Conservation (phyloP, 1,140 invertebrate species). For the Drosophila chauvacae region DNA sequence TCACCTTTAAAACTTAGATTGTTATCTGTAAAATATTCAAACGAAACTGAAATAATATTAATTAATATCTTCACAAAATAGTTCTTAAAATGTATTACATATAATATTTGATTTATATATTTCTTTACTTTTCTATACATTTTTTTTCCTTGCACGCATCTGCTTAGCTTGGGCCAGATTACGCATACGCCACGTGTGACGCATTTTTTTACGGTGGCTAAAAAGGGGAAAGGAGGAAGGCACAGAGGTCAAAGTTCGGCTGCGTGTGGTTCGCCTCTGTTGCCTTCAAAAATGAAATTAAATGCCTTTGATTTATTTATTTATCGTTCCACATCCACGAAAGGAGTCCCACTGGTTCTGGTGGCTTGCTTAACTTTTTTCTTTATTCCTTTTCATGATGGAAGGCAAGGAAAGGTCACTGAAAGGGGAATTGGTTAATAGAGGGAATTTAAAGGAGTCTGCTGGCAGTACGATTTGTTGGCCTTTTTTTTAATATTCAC, state of each 20-base stretch:
- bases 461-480: conserved; percentile 5
- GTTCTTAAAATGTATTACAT: neutral
- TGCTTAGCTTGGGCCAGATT: conserved; percentile 49
- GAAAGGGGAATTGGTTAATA: conserved; percentile 4
- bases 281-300: conserved; percentile 68
- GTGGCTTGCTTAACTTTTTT: neutral
- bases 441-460: conserved; percentile 31
- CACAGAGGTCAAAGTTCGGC: conserved; percentile 15
- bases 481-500: conserved; percentile 9
- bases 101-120: neutral
- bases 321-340: conserved; percentile 42
- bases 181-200: conserved; percentile 68
- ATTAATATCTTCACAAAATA: neutral
- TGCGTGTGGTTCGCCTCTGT: conserved; percentile 24
- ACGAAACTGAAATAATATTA: neutral
- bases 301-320: conserved; percentile 78
- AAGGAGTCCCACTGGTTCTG: conserved; percentile 8
- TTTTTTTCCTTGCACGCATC: neutral
- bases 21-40: neutral
- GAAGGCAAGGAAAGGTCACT: neutral
- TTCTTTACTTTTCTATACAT: neutral
- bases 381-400: neutral
- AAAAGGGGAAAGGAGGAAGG: neutral
- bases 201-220: conserved; percentile 29
- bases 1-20: too few relatives aligned